These are phyloP conservation scores for Galerucella pusilla DNA, from an alignment of 2,888 invertebrate species.

Conservation along the genomic window DNA sequence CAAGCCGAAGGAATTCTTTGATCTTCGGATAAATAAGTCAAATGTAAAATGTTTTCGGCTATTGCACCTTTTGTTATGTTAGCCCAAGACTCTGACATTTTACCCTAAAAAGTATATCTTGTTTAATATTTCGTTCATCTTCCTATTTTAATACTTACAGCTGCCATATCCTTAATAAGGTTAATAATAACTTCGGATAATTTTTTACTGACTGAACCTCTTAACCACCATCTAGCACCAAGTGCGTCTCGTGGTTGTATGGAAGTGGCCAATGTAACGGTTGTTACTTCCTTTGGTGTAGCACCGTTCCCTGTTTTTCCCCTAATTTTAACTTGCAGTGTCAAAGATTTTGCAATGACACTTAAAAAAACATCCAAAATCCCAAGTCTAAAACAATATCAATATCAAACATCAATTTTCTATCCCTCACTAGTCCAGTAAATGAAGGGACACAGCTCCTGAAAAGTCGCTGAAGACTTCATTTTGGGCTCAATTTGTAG, in stretches of 20 bases:
- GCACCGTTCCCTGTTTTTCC: slow-evolving; percentile 69
- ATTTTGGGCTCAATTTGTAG: no score
- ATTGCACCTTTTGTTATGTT: slow-evolving; percentile 88
- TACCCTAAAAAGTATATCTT: slow-evolving; percentile 72
- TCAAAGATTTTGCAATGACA: slow-evolving; percentile 90
- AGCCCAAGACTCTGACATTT: slow-evolving; percentile 87
- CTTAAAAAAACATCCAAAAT: slow-evolving; percentile 90
- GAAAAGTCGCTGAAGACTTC: no score
- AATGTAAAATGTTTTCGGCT: slow-evolving; percentile 84
- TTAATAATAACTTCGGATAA: slow-evolving; percentile 89
- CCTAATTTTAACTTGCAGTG: slow-evolving; percentile 87
- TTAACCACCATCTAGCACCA: slow-evolving; percentile 82
- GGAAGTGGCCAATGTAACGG: slow-evolving; percentile 71
- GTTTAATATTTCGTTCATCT: not conserved
- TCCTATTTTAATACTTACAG: slow-evolving; percentile 70
- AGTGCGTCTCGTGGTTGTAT: slow-evolving; percentile 71
- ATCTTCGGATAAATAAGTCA: slow-evolving; percentile 83
- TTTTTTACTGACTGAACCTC: slow-evolving; percentile 85
- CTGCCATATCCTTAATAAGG: slow-evolving; percentile 91
- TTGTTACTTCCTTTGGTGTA: slow-evolving; percentile 66
- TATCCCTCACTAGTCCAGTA: no score
- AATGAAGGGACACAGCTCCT: no score
- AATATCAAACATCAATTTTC: no score
- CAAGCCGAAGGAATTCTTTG: slow-evolving; percentile 82
- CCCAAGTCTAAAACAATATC: slow-evolving; percentile 70